Evolutionary conservation across 2,797 vertebrate genomes (phyloP), one percentile per base, ranked within the genome.

Genomic region (Gouania willdenowi): DNA sequence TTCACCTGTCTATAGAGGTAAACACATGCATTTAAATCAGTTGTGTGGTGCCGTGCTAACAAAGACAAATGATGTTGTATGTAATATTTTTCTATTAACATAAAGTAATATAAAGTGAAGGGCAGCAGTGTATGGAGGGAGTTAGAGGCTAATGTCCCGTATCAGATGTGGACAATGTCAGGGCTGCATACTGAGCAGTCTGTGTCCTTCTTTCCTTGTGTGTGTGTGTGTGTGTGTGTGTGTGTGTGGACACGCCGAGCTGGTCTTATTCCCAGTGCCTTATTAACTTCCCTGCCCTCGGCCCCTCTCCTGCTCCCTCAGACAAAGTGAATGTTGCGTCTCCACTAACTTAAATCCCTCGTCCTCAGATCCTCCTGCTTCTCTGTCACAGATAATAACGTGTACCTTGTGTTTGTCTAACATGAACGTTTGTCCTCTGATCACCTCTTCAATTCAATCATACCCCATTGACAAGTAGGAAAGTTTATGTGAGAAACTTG

Each of bases 31-130:
- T 97, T 94, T 94, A 94, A 98, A 94, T 94, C 91, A 95, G 91
- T 88, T 86, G 82, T 85, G 82, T 88, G 86, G 91, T 89, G 90
- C 88, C 52, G 79, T 84, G 84, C 83, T 98, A 98, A 98, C 94
- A 93, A 98, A 97, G 96, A 98, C 96, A 98, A 97, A 98, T 92
- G 94, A 94, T 94, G 94, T 93, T 95, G 93, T 95, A 92, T 97
- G 93, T 97, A 94, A 98, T 98, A 97, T 97, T 97, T 97, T 94
- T 94, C 94, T 95, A 98, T 98, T 98, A 98, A 98, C 96, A 98
- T 98, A 97, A 97, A 98, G 94, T 97, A 97, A 98, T 98, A 97
- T 97, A 96, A 97, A 98, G 93, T 96, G 96, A 98, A 98, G 96
- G 95, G 94, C 94, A 96, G 92, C 86, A 89, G 93, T 93, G 93